Base-by-base conservation (phyloP, 2,888 invertebrate genomes). In the Mycalesis mineus region DNA sequence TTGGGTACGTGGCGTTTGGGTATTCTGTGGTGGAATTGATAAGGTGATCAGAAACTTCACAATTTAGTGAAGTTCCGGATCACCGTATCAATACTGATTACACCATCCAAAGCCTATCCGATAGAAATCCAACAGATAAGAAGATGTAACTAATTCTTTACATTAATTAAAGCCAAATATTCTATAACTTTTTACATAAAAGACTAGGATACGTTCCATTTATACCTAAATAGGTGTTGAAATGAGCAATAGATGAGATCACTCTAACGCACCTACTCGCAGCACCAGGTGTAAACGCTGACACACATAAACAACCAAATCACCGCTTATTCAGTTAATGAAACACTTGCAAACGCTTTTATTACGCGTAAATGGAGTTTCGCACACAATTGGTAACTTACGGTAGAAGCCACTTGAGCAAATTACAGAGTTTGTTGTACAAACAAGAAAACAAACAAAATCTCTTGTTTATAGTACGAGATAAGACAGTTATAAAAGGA, bases 201-300 rank as follows among this genome's bases (percentile, higher is more conserved):
- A 22, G 22, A 22, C 22, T 22, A 22, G 36, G 48, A 39, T 33
- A 50, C 29, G 50, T 53, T 54, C 47, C 31, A 59, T 50, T 54
- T 45, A 61, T 11, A 42, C 17, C 17, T 17, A 52, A 33, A 3
- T 40, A 54, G 41, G 47, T 54, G 61, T 62, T 57, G 60, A 75
- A 78, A 77, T 86, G 84, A 86, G 86, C 85, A 84, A 85, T 80
- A 74, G 79, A 78, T 87, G 87, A 86, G 84, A 81, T 87, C 87
- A 87, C 69, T 73, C 68, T 69, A 55, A 54, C 55, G 63, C 54
- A 68, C 36, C 36, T 33, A 33, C 33, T 11, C 68, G 72, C 66
- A 68, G 66, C 74, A 78, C 80, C 77, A 73, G 72, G 67, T 68
- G 71, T 73, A 69, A 72, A 73, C 72, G 60, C 65, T 72, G 69